Evolutionary conservation across 2,888 invertebrate genomes (phyloP).

Genomic region (Crocallis elinguaria): DNA sequence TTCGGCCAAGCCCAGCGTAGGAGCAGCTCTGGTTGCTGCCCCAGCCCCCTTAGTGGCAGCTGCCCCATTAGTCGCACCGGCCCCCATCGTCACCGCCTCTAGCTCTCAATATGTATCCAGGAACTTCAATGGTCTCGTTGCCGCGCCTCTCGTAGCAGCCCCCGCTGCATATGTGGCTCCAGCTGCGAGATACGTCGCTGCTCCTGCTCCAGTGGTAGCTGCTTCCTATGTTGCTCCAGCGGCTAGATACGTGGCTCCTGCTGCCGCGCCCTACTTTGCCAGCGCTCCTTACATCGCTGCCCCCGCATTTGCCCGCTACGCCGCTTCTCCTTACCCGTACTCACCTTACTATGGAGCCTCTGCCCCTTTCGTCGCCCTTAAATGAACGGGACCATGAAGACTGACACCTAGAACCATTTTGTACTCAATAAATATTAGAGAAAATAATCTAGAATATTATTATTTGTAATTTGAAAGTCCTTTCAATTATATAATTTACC

Average conservation of each 20-base stretch:
- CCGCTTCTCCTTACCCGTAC: conserved; percentile 29
- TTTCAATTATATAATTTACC: neutral
- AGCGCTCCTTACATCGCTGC: conserved; percentile 42
- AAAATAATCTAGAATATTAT: conserved; percentile 2
- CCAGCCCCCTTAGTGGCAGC: conserved; percentile 76
- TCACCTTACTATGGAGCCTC: conserved; percentile 62
- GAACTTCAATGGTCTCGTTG: conserved; percentile 49
- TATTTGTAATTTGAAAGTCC: too few relatives aligned
- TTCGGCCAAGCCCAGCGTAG: conserved; percentile 64
- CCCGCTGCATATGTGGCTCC: conserved; percentile 87
- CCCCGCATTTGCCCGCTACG: conserved; percentile 36
- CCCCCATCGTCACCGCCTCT: conserved; percentile 68
- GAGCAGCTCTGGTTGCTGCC: conserved; percentile 60
- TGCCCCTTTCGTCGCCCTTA: conserved; percentile 65
- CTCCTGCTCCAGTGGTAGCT: conserved; percentile 59
- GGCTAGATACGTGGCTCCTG: conserved; percentile 42
- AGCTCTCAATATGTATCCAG: conserved; percentile 53
- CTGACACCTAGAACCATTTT: conserved; percentile 55
- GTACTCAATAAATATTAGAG: conserved; percentile 36
- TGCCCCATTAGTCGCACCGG: conserved; percentile 62
- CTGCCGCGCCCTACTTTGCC: conserved; percentile 54
- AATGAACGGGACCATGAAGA: conserved; percentile 53
- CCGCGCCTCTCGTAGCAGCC: conserved; percentile 86
- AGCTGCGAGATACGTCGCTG: conserved; percentile 78
- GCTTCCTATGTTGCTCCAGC: conserved; percentile 54